A percentile compares a stretch with the other conserved stretches of the same genome.
These are phyloP conservation scores for Loris lydekkerianus DNA, from an alignment of 2,797 vertebrate species.

Conservation along the genomic window DNA sequence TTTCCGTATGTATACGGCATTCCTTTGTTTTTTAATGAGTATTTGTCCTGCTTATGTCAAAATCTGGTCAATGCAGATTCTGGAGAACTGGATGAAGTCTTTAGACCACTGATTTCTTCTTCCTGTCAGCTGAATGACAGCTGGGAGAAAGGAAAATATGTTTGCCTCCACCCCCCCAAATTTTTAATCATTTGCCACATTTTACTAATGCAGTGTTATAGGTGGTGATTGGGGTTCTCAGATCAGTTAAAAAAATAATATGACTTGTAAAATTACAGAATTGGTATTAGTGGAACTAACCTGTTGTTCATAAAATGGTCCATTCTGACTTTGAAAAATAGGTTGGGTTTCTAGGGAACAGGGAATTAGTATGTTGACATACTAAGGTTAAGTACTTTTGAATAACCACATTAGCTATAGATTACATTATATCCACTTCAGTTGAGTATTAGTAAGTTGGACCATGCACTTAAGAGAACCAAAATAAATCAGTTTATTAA, in stretches of 20 bases:
- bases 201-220: not conserved
- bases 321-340: slow-evolving; percentile 49
- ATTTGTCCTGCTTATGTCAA: slow-evolving; percentile 10
- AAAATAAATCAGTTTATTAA: slow-evolving; percentile 12
- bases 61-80: not conserved
- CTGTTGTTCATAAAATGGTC: slow-evolving; percentile 13
- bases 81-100: not conserved
- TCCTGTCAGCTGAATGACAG: not conserved
- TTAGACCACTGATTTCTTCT: not conserved
- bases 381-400: slow-evolving; percentile 13
- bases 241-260: slow-evolving; percentile 17
- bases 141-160: not conserved
- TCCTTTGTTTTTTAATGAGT: not conserved
- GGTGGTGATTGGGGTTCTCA: not conserved
- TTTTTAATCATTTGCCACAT: not conserved
- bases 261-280: not conserved
- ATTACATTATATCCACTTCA: not conserved
- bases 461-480: slow-evolving; percentile 2
- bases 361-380: not conserved
- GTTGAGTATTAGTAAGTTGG: not conserved
- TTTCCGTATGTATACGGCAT: not conserved
- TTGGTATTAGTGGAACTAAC: slow-evolving; percentile 4
- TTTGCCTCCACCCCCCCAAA: not conserved
- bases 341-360: slow-evolving; percentile 3
- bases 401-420: not conserved